Conservation (phyloP, 2,888 invertebrate genomes). For the Caenorhabditis sulstoni region DNA sequence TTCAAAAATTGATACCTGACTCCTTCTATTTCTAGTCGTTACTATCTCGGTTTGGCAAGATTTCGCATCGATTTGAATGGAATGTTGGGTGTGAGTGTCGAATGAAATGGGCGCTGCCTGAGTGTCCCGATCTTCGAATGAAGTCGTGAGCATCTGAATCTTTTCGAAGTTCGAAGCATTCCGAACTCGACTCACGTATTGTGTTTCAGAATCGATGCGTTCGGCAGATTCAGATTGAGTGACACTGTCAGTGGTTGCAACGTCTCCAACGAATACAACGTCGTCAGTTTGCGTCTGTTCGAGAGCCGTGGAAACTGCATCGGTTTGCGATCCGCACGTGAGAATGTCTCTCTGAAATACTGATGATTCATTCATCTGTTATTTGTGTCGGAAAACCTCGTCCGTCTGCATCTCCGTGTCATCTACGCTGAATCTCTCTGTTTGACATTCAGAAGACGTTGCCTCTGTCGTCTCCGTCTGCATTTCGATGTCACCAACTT, state of each 20-base stretch:
- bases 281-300: constrained; percentile 39
- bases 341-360: constrained; percentile 13
- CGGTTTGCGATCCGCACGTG: constrained; percentile 26
- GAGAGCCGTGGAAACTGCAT: not conserved
- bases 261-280: constrained; percentile 1
- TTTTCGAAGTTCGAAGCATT: not conserved
- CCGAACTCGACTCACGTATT: constrained; percentile 17
- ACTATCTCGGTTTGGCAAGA: constrained; percentile 61
- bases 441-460: constrained; percentile 5
- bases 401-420: constrained; percentile 37
- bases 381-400: not conserved
- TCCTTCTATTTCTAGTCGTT: constrained; percentile 59
- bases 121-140: constrained; percentile 37
- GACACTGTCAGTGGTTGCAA: constrained; percentile 6
- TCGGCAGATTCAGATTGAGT: constrained; percentile 26
- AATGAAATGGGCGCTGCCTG: constrained; percentile 56
- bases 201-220: constrained; percentile 25
- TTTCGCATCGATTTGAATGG: constrained; percentile 54
- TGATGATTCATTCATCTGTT: not conserved
- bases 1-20: constrained; percentile 53
- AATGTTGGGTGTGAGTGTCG: constrained; percentile 56
- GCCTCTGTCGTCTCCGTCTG: constrained; percentile 23
- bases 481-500: constrained; percentile 16
- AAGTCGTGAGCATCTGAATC: constrained; percentile 23
- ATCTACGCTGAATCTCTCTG: not conserved